These are phyloP conservation scores for Amphimedon queenslandica DNA, from an alignment of 37 sponge, comb jelly and placozoan genomes.

Conservation along the genomic window DNA sequence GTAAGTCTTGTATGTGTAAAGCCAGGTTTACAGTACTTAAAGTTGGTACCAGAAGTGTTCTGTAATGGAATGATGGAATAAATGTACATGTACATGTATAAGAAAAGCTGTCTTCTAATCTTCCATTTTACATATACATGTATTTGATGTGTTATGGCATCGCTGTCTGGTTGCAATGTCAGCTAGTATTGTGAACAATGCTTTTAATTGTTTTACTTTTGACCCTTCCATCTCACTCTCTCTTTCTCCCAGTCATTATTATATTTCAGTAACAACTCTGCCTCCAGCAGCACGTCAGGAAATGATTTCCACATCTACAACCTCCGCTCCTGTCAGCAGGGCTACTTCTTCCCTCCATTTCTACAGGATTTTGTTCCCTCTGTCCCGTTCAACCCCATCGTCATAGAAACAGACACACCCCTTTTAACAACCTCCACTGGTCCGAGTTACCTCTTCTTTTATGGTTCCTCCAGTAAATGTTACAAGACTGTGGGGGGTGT, in stretches of 20 bases:
- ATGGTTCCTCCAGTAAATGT: conserved; percentile 71
- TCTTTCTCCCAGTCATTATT: too few species aligned
- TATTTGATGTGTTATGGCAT: too few species aligned
- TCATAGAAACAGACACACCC: neutral
- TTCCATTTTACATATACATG: too few species aligned
- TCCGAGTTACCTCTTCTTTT: conserved; percentile 58
- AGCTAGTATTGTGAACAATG: too few species aligned
- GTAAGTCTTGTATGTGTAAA: too few species aligned
- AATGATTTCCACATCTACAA: conserved; percentile 37
- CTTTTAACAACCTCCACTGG: conserved; percentile 50
- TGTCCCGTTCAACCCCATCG: conserved; percentile 5
- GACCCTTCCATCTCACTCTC: too few species aligned
- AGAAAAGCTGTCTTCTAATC: too few species aligned
- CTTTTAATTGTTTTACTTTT: too few species aligned
- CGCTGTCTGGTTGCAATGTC: too few species aligned
- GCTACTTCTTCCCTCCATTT: conserved; percentile 46
- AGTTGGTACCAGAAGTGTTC: neutral
- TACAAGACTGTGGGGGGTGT: conserved; percentile 56
- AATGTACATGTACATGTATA: too few species aligned
- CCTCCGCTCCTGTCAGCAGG: conserved; percentile 33
- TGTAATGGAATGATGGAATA: neutral
- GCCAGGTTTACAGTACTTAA: neutral
- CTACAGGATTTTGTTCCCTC: conserved; percentile 7
- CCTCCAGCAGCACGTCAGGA: conserved; percentile 6
- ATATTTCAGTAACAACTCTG: conserved; percentile 43